Evolutionary conservation across 2,888 invertebrate genomes (phyloP).

Genomic region (Aspidiotus rigidus): DNA sequence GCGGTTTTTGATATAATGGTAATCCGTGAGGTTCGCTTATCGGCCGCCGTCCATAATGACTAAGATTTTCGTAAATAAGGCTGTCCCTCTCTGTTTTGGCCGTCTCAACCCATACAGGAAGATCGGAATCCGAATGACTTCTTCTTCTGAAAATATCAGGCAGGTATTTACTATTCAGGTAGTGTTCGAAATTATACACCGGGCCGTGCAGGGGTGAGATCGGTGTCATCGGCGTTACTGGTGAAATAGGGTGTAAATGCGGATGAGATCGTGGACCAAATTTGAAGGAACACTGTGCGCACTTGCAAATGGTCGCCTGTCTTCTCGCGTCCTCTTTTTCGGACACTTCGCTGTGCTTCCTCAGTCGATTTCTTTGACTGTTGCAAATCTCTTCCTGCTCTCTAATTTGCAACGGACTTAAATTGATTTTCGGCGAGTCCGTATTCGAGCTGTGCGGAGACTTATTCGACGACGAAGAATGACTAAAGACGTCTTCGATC

Average conservation of each 20-base stretch:
- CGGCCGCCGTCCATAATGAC: constrained; percentile 64
- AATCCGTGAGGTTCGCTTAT: constrained; percentile 39
- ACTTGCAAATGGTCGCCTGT: constrained; percentile 14
- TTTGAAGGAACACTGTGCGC: constrained; percentile 36
- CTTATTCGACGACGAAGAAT: constrained; percentile 49
- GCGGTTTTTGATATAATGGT: constrained; percentile 42
- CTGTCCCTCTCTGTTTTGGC: constrained; percentile 44
- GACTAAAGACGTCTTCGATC: constrained; percentile 53
- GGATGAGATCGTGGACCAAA: constrained; percentile 32
- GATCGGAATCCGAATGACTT: constrained; percentile 59
- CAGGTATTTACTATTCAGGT: constrained; percentile 56
- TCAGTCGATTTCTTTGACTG: constrained; percentile 11
- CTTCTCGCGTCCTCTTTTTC: constrained; percentile 42
- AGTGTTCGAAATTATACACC: constrained; percentile 54
- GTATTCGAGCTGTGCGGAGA: constrained; percentile 50
- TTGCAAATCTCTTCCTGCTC: constrained; percentile 11
- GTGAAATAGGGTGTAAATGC: constrained; percentile 45
- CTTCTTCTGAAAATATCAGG: constrained; percentile 53
- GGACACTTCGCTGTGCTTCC: neutral
- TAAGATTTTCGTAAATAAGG: constrained; percentile 39
- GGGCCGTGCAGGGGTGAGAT: constrained; percentile 48
- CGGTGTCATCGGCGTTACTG: constrained; percentile 49
- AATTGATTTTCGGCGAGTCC: constrained; percentile 49
- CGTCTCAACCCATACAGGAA: constrained; percentile 50
- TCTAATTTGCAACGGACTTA: constrained; percentile 44